These are phyloP conservation scores for Xylota segnis DNA, from an alignment of 2,888 invertebrate genomes.

Conservation along the genomic window DNA sequence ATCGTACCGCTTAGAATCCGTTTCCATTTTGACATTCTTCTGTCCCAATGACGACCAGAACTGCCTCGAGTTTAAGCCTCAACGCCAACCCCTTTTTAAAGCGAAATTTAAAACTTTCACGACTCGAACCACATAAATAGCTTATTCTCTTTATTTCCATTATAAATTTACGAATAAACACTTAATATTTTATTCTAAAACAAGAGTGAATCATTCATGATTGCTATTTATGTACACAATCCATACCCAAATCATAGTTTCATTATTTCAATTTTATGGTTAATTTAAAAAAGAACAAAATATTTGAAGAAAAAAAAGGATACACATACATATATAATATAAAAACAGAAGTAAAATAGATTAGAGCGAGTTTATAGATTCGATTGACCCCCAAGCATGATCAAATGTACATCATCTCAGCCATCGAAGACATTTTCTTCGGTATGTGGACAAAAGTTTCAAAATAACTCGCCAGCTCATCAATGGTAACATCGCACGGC, in stretches of 20 bases:
- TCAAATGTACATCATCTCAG: conserved; percentile 99
- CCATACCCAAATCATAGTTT: conserved; percentile 42
- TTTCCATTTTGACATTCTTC: no score
- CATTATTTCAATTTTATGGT: conserved; percentile 37
- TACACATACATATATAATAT: conserved; percentile 52
- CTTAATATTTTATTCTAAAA: conserved; percentile 36
- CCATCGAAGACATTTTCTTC: conserved; percentile 99
- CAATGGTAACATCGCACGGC: conserved; percentile 94
- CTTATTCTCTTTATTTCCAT: conserved; percentile 43
- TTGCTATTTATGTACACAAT: conserved; percentile 57
- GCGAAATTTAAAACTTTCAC: not conserved
- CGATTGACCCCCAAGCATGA: conserved; percentile 24
- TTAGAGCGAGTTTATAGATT: conserved; percentile 30
- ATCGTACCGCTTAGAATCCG: no score
- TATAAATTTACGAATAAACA: conserved; percentile 55
- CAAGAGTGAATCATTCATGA: conserved; percentile 34
- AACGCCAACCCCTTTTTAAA: not conserved
- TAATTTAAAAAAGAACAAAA: conserved; percentile 39
- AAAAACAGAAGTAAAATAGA: conserved; percentile 44
- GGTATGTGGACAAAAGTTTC: conserved; percentile 98
- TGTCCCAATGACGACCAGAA: no score
- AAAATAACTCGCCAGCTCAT: conserved; percentile 97
- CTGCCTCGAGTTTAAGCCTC: no score
- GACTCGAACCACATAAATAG: not conserved
- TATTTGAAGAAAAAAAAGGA: conserved; percentile 31